Conservation (phyloP, 2,797 vertebrate species). For the Picus viridis region DNA sequence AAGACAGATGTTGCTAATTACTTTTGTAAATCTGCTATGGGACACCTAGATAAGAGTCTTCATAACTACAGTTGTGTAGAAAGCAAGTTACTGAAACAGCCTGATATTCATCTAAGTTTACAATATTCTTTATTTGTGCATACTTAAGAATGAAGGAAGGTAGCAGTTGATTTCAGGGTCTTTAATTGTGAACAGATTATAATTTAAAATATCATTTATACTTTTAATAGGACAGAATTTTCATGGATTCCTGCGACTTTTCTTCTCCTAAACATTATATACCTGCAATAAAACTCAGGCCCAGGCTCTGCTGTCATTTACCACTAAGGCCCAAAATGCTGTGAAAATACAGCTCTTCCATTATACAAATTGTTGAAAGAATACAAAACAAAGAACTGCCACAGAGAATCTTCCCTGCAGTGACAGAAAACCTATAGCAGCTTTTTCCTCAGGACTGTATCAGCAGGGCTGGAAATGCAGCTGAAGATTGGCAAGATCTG, state of each 20-base stretch:
- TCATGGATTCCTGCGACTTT: background rate
- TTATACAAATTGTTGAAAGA: background rate
- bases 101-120: background rate
- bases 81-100: background rate
- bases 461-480: background rate
- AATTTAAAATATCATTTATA: background rate
- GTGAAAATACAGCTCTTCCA: background rate
- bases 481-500: background rate
- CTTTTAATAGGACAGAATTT: background rate
- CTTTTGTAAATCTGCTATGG: background rate
- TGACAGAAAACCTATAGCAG: background rate
- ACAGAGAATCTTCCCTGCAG: background rate
- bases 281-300: background rate
- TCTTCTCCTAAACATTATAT: background rate
- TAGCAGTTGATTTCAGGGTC: background rate
- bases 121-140: background rate
- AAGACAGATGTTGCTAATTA: background rate
- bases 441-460: background rate
- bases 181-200: background rate
- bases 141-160: background rate
- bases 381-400: background rate
- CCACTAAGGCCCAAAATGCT: background rate
- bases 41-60: background rate
- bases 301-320: background rate
- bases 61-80: background rate